phyloP scores from a whole-genome alignment of 2,797 vertebrate genomes.

The Masticophis lateralis region DNA sequence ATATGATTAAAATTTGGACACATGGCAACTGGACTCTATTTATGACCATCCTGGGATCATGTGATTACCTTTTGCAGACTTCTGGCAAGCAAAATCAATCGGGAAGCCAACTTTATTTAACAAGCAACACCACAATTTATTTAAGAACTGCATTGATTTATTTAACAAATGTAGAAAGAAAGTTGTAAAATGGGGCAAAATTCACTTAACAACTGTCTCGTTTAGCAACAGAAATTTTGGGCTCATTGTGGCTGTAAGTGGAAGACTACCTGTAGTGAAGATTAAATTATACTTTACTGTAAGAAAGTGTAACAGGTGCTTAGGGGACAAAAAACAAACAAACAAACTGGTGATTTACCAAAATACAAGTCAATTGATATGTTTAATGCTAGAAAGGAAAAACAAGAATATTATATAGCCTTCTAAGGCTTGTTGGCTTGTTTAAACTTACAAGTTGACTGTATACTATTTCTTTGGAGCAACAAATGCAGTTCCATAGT shows the following conservation, averaged over 20 bases:
- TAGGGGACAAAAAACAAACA: not conserved
- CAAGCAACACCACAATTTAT: too few relatives aligned
- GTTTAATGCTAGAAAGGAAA: not conserved
- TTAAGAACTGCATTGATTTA: too few relatives aligned
- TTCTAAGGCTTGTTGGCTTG: not conserved
- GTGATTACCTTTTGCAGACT: too few relatives aligned
- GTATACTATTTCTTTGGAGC: not conserved
- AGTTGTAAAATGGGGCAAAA: too few relatives aligned
- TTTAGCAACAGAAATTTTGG: not conserved
- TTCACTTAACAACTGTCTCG: too few relatives aligned
- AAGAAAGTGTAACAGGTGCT: not conserved
- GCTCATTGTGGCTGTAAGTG: not conserved
- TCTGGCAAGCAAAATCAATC: too few relatives aligned
- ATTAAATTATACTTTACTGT: not conserved
- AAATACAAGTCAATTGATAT: not conserved
- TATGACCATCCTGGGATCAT: too few relatives aligned
- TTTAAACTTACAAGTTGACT: not conserved
- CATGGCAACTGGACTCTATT: too few relatives aligned
- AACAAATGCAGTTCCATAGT: not conserved
- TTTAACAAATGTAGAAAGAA: too few relatives aligned
- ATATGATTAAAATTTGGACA: too few relatives aligned
- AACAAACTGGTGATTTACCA: not conserved
- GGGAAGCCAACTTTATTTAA: too few relatives aligned
- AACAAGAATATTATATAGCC: not conserved
- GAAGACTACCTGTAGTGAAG: not conserved